Evolutionary conservation across 2,113 vertebrate species (phyloP), one percentile per base, ranked within the genome.

Genomic region (Callaeas wilsoni): DNA sequence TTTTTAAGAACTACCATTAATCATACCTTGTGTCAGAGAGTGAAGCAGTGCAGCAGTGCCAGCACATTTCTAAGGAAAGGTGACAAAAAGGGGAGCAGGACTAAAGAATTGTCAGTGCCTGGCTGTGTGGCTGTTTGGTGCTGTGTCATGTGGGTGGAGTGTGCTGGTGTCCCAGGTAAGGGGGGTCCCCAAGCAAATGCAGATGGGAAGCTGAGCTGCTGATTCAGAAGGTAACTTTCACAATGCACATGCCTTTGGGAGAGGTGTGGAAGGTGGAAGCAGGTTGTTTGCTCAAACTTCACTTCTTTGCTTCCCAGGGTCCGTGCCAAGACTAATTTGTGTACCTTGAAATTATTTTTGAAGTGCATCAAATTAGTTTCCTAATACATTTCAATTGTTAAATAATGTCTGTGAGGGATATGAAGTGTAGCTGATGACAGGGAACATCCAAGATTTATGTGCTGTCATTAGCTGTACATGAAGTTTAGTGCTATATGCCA

Each of bases 1-100:
- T 88, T 94, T 93, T 92, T 78, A 93, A 97, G 92, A 95, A 77
- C 50, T 50, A 32, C 26, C 88, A 93, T 96, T 92, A 86, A 95
- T 95, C 95, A 90, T 42, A 35, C 27, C 50, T 88, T 0, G 0
- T 59, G 76, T 53, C 83, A 90, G 52, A 16, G n/a, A 63, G 39
- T 33, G 55, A 74, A 57, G 75, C n/a, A 80, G 39, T 32, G 35
- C 42, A 63, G 71, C 76, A 50, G 35, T 32, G 68, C 76, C 75
- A 80, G 83, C 35, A 39, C 27, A 55, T 35, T 95, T 84, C 76
- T 67, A 47, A 84, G 59, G 89, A 81, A 82, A 75, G 63, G 37
- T 77, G 59, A 69, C 57, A 50, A 65, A 76, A 90, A 67, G n/a
- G 37, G 55, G 89, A 93, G 76, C 0, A 0, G 33, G 55, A 57